phyloP scores from a whole-genome alignment of 2,113 vertebrate genomes.

The Poeciliopsis prolifica region DNA sequence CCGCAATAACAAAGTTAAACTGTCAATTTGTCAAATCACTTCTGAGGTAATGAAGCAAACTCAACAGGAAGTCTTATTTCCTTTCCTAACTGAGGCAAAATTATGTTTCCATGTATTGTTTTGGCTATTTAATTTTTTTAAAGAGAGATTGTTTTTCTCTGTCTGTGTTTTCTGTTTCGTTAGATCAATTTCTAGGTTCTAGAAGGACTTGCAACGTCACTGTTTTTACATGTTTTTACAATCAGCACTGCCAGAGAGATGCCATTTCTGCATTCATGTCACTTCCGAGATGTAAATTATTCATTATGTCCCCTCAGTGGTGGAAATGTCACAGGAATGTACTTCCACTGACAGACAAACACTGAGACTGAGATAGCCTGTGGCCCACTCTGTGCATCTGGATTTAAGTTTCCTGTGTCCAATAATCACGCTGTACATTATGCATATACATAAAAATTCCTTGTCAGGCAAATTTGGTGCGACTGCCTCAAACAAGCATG shows the following conservation, averaged over 20 bases:
- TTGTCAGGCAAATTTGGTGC: neutral
- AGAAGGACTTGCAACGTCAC: conserved; percentile 16
- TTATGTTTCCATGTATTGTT: neutral
- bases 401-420: neutral
- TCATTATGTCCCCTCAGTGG: conserved; percentile 63
- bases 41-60: conserved; percentile 14
- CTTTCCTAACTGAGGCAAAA: neutral
- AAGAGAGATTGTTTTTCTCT: neutral
- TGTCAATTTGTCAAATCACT: conserved; percentile 16
- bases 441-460: neutral
- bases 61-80: neutral
- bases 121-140: neutral
- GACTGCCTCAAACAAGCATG: neutral
- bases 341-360: conserved; percentile 46
- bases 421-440: neutral
- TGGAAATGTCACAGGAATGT: conserved; percentile 70
- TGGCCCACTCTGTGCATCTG: neutral
- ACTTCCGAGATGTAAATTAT: conserved; percentile 66
- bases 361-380: conserved; percentile 33
- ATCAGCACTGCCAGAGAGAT: conserved; percentile 36
- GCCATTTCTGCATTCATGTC: conserved; percentile 53
- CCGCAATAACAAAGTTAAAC: neutral
- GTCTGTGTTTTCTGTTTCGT: neutral
- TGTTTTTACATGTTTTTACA: conserved; percentile 25
- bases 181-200: conserved; percentile 14